Base-by-base conservation (phyloP, 2,888 invertebrate genomes). In the Acleris cristana region DNA sequence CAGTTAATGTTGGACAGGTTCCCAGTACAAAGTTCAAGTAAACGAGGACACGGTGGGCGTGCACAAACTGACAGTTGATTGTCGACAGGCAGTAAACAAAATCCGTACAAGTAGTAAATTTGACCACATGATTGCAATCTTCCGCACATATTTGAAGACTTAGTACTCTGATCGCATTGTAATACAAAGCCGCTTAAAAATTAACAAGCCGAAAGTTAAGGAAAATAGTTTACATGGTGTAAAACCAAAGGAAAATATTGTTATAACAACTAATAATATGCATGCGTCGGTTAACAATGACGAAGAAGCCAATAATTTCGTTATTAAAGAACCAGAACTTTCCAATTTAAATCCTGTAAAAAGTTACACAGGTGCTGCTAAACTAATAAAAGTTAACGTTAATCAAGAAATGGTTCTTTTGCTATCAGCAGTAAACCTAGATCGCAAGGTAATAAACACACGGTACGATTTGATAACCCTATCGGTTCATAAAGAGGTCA, bases 11-110 rank as follows among this genome's bases (percentile, higher is more conserved):
- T 61, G 65, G 60, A 66, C 51, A 8, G 14, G n/a, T 12, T 59
- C 61, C 55, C 56, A 61, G 65, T 66, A 61, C 65, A 66, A 56
- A 52, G 61, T 66, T 56, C 60, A n/a, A 44, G 44, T 30, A 51
- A 56, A 61, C 49, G 44, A 48, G 51, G 45, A 61, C 55, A 21
- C 26, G 21, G 51, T 51, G 51, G 19, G 40, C 23, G 56, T 19
- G 26, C 30, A 44, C 19, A 49, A 54, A 49, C 59, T 40, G 49
- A 65, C 45, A n/a, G 48, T 18, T 45, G 48, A 58, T 18, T 18
- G 45, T 58, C 19, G 23, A 26, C 48, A 48, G 45, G 40, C 56
- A 8, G 44, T 56, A 56, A 44, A 44, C 56, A 56, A 21, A 21
- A 12, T 51, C 18, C 18, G 3, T 8, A 21, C 44, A 44, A 56